Evolutionary conservation across 1,140 invertebrate species (phyloP), one percentile per base, ranked within the genome.

Genomic region (Lordiphosa stackelbergi): DNA sequence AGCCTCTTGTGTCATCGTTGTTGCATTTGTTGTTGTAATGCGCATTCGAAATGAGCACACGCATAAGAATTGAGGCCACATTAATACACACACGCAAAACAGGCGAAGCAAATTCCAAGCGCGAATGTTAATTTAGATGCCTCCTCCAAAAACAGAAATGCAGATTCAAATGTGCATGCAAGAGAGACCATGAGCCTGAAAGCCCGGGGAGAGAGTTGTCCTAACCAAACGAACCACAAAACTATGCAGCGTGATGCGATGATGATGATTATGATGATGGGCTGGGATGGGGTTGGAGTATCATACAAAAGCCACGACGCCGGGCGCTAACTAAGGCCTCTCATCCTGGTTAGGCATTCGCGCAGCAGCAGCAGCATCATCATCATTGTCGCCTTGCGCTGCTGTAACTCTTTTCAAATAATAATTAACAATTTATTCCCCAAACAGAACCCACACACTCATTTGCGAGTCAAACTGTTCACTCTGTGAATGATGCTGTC

Each of bases 391-490:
- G 65, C 66, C 48, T 46, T 55, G 53, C 48, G 48, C 52, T 42
- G 77, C 69, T 84, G 77, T 83, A 83, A 83, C 77, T 83, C 77
- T 83, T 83, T 83, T 83, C 77, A 83, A 83, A 83, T 83, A 83
- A 83, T 83, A 83, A 83, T 83, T 83, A 83, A 83, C 77, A 83
- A 83, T 83, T 83, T 83, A 83, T 83, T 83, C 77, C 77, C 77
- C 77, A 83, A 83, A 83, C 72, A 83, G 60, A 59, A 58, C 58
- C 52, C 54, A 58, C 58, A 61, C 34, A 36, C 13, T 36, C 43
- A 46, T 46, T 28, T 31, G 11, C 24, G 42, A 45, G n/a, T 31
- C 42, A 46, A 46, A 46, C 43, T 34, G 43, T 38, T 37, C 41
- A 66, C 47, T 66, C 46, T 66, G 63, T 64, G 77, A 81, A 79